phyloP scores from a whole-genome alignment of 2,888 invertebrate genomes.

The Diachrysia chrysitis region DNA sequence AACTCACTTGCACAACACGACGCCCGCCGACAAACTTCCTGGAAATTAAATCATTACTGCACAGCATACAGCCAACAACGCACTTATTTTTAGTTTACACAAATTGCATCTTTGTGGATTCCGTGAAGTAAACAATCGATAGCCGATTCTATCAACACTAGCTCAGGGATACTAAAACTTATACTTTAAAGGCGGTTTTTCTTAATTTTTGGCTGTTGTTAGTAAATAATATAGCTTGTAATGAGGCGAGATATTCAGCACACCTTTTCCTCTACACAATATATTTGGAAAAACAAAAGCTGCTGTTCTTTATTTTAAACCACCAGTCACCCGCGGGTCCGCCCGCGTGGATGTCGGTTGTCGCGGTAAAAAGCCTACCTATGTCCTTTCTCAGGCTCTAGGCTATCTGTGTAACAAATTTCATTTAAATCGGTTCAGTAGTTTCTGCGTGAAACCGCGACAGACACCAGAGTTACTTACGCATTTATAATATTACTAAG shows the following conservation, averaged over 20 bases:
- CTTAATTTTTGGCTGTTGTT: constrained; percentile 3
- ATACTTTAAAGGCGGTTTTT: constrained; percentile 12
- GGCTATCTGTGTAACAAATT: no score
- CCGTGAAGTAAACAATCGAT: constrained; percentile 33
- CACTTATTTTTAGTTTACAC: constrained; percentile 41
- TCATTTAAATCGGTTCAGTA: no score
- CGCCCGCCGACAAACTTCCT: constrained; percentile 60
- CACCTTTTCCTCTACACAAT: not conserved
- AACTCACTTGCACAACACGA: constrained; percentile 62
- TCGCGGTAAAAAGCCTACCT: no score
- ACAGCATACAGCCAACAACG: constrained; percentile 51
- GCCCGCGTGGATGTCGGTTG: no score
- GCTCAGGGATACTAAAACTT: constrained; percentile 17
- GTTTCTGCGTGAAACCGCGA: no score
- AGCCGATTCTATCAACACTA: constrained; percentile 21
- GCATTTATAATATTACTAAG: no score
- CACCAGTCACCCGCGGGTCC: no score
- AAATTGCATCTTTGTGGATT: constrained; percentile 37
- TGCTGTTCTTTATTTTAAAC: not conserved
- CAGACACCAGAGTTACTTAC: no score
- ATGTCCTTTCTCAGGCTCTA: no score
- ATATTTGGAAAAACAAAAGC: not conserved
- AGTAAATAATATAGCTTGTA: not conserved
- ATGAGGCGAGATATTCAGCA: not conserved
- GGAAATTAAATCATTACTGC: constrained; percentile 61